Evolutionary conservation across 2,888 invertebrate species (phyloP).

Genomic region (Pyrocoelia pectoralis): DNA sequence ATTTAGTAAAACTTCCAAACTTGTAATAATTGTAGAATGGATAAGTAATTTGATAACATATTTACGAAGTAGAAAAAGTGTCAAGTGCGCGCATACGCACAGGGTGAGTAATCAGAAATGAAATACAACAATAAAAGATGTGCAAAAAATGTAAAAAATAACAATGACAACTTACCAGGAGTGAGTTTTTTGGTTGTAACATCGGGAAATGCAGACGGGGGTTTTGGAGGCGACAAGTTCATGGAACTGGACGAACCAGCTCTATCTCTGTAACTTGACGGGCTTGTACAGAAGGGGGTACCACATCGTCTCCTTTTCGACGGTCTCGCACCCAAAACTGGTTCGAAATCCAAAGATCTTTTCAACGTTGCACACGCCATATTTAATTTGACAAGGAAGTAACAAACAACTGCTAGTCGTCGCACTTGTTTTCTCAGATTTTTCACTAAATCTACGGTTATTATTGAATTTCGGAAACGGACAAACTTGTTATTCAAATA

Average conservation of each 20-base stretch:
- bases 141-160: neutral
- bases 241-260: constrained; percentile 42
- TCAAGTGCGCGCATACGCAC: too few relatives aligned
- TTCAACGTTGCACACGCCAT: constrained; percentile 99
- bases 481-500: neutral
- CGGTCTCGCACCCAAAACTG: constrained; percentile 84
- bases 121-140: neutral
- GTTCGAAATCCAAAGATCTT: constrained; percentile 94
- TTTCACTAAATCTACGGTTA: constrained; percentile 32
- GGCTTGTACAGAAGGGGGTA: constrained; percentile 82
- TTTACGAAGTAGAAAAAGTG: too few relatives aligned
- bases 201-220: constrained; percentile 81
- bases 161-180: constrained; percentile 78
- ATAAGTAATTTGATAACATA: too few relatives aligned
- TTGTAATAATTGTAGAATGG: too few relatives aligned
- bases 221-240: constrained; percentile 60
- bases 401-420: constrained; percentile 41
- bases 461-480: neutral
- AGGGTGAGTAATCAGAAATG: neutral
- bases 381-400: constrained; percentile 59
- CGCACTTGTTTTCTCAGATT: constrained; percentile 53
- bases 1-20: too few relatives aligned
- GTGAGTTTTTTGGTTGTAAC: constrained; percentile 84
- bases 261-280: constrained; percentile 56
- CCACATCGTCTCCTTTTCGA: constrained; percentile 87